phyloP scores from a whole-genome alignment of 2,888 invertebrate genomes.

The Leptinotarsa juncta region DNA sequence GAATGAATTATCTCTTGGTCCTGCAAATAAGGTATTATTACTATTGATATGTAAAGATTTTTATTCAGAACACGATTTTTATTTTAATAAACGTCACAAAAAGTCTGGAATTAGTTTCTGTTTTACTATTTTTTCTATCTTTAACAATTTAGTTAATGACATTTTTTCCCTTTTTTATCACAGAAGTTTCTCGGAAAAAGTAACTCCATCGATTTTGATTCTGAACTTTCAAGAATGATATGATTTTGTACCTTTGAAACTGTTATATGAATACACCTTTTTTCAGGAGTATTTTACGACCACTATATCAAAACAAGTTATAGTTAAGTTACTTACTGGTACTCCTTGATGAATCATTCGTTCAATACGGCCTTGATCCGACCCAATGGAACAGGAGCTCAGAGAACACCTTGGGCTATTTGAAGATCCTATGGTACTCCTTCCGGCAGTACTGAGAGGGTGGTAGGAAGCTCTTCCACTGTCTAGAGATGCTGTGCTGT shows the following conservation, averaged over 20 bases:
- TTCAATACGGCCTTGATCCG: conserved; percentile 78
- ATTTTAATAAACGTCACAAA: too few species aligned
- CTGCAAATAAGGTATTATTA: conserved; percentile 64
- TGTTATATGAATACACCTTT: too few species aligned
- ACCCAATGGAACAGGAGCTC: conserved; percentile 82
- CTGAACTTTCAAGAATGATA: too few species aligned
- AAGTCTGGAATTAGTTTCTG: too few species aligned
- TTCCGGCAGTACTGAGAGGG: conserved; percentile 67
- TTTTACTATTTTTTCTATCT: too few species aligned
- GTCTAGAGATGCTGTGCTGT: conserved; percentile 90
- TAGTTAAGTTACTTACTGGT: conserved; percentile 67
- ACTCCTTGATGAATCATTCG: conserved; percentile 78
- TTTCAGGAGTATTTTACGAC: too few species aligned
- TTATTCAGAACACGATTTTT: neutral
- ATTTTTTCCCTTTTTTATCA: too few species aligned
- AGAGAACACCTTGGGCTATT: conserved; percentile 78
- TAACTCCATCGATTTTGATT: too few species aligned
- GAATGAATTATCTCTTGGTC: conserved; percentile 94
- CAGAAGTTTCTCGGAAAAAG: too few species aligned
- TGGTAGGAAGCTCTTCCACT: conserved; percentile 91
- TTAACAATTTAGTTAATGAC: too few species aligned
- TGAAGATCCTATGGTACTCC: conserved; percentile 67
- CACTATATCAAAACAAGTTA: neutral
- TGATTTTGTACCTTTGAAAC: too few species aligned
- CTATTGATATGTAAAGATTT: neutral